phyloP scores from a whole-genome alignment of 2,113 vertebrate genomes.

The Ia io region DNA sequence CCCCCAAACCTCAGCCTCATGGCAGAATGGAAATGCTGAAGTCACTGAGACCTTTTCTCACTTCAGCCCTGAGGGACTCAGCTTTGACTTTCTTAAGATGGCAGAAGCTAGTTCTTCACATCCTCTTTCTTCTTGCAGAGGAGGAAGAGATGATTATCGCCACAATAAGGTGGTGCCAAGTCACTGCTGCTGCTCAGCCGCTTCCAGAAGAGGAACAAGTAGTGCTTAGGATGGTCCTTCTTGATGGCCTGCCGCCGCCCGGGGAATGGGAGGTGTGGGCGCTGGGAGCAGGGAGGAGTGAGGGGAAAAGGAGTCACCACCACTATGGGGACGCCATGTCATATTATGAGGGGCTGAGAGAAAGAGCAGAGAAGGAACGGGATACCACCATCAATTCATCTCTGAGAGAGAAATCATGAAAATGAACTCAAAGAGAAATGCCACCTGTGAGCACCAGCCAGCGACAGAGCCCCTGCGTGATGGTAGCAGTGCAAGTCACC shows the following conservation, averaged over 20 bases:
- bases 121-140: neutral
- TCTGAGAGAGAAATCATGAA: neutral
- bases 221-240: conserved; percentile 10
- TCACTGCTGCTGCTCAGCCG: conserved; percentile 7
- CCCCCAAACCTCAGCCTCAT: fast-evolving
- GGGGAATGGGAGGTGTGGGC: neutral
- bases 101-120: neutral
- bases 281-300: neutral
- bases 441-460: neutral
- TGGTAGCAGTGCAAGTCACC: fast-evolving
- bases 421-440: neutral
- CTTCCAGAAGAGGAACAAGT: conserved; percentile 63
- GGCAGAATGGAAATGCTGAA: neutral
- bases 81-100: neutral
- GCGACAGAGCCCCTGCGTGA: neutral
- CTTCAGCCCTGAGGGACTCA: fast-evolving
- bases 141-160: conserved; percentile 35
- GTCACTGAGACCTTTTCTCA: neutral
- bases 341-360: neutral
- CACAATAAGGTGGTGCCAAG: conserved; percentile 31
- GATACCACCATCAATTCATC: neutral
- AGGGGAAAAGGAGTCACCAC: neutral
- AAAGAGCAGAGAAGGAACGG: neutral
- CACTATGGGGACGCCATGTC: fast-evolving
- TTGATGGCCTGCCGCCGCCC: conserved; percentile 36